Evolutionary conservation across 2,113 vertebrate genomes (phyloP), one percentile per base, ranked within the genome.

Genomic region (Phylloscopus trochiloides): DNA sequence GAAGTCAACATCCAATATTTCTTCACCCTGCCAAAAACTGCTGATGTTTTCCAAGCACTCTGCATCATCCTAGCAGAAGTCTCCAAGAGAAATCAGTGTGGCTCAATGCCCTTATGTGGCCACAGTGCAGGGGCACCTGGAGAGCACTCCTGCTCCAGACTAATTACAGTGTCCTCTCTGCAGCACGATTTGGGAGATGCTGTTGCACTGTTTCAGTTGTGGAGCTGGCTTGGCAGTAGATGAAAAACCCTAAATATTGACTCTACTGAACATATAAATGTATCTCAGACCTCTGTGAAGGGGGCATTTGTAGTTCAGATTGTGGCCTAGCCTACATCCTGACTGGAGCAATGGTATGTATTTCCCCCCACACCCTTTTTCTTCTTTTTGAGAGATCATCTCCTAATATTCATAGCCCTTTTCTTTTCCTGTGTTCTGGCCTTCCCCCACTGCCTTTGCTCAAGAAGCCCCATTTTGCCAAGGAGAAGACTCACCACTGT

Each of bases 361-460:
- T 16, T 34, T 3, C 0, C 1, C 12, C 25, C 1, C 0, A 3
- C 4, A 3, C 19, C 1, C 2, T 7, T 59, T 67, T 47, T 68
- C 10, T 43, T 79, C 21, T 52, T 51, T 38, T 59, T 79, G 40
- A 48, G 36, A 17, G 10, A 17, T 25, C 22, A 43, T 59, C 8
- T 13, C 7, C 52, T 58, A 21, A 58, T 54, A 48, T 48, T 65
- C 28, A 16, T 1, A 57, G 24, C 6, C 5, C 8, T 90, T 79
- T 75, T 15, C 32, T 75, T 55, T 43, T 74, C 28, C 36, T 50
- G 13, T 68, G 4, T 68, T 96, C 58, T 83, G 75, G 10, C 25
- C 50, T 79, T 59, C 16, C 15, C 17, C 10, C 18, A 3, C 34
- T 85, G 82, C 52, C 50, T 86, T 70, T 10, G 4, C n/a, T 50